Conservation (phyloP, 1,140 invertebrate species). For the Aphaenogaster rudis region DNA sequence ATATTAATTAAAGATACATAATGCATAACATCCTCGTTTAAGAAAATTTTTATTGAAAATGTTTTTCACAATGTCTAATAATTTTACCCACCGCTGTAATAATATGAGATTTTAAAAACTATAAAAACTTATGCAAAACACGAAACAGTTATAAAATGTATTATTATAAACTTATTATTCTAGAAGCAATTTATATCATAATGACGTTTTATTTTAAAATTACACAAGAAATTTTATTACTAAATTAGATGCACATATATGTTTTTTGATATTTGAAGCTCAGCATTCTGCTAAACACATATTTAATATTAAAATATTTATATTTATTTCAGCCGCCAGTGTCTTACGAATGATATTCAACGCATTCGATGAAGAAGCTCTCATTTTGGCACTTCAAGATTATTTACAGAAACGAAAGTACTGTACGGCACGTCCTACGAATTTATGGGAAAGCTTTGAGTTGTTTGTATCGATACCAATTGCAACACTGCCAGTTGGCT, state of each 20-base stretch:
- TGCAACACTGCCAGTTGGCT: not conserved
- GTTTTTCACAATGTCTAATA: not conserved
- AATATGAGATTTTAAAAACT: not conserved
- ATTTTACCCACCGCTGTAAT: not conserved
- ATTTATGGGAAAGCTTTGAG: slow-evolving; percentile 88
- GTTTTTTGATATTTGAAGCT: not conserved
- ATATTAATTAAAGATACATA: not conserved
- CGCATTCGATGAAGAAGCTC: slow-evolving; percentile 90
- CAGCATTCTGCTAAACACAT: not conserved
- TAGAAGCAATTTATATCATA: slow-evolving; percentile 3
- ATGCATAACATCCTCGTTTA: not conserved
- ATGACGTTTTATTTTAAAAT: not conserved
- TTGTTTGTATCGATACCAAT: slow-evolving; percentile 76
- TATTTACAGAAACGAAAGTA: slow-evolving; percentile 87
- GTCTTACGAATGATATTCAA: slow-evolving; percentile 92
- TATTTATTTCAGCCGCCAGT: slow-evolving; percentile 86
- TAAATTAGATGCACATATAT: not conserved
- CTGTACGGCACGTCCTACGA: slow-evolving; percentile 87
- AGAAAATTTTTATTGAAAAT: not conserved
- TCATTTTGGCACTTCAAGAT: slow-evolving; percentile 87
- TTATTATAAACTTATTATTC: not conserved
- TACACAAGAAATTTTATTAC: not conserved
- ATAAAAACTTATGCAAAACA: slow-evolving; percentile 3
- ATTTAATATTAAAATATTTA: slow-evolving; percentile 14
- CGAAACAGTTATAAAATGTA: not conserved